Conservation (phyloP, 2,888 invertebrate species). For the Synergus umbraculus region DNA sequence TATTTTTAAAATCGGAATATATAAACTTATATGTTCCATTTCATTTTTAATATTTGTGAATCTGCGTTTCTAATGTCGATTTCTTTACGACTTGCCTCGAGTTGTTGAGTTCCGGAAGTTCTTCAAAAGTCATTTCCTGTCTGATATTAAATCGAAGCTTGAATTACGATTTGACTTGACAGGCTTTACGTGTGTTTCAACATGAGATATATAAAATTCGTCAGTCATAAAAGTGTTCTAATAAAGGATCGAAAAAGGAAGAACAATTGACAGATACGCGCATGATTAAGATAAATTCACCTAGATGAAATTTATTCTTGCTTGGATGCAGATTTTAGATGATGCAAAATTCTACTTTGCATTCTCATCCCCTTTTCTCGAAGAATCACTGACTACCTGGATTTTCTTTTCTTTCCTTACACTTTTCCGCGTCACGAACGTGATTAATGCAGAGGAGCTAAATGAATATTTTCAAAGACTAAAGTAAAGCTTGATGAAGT, state of each 20-base stretch:
- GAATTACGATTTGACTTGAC: slow-evolving; percentile 25
- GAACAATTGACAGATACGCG: background rate
- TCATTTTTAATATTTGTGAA: background rate
- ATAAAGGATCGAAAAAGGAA: background rate
- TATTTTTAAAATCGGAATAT: too few species aligned
- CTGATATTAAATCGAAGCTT: slow-evolving; percentile 31
- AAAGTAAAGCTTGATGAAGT: background rate
- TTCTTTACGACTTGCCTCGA: slow-evolving; percentile 23
- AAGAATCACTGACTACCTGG: background rate
- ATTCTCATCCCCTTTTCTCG: background rate
- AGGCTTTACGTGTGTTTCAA: slow-evolving; percentile 2
- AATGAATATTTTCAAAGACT: background rate
- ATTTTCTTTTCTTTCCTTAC: background rate
- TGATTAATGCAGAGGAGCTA: background rate
- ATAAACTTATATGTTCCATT: too few species aligned
- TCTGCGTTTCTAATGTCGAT: background rate
- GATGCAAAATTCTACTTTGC: background rate
- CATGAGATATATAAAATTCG: background rate
- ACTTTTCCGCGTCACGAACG: background rate
- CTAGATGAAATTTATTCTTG: background rate
- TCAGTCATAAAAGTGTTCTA: background rate
- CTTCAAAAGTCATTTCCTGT: slow-evolving; percentile 22
- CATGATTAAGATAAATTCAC: background rate
- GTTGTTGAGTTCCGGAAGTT: slow-evolving; percentile 29
- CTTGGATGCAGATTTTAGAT: background rate